Conservation (phyloP, 1,140 invertebrate genomes). For the Paraescarpia echinospica region DNA sequence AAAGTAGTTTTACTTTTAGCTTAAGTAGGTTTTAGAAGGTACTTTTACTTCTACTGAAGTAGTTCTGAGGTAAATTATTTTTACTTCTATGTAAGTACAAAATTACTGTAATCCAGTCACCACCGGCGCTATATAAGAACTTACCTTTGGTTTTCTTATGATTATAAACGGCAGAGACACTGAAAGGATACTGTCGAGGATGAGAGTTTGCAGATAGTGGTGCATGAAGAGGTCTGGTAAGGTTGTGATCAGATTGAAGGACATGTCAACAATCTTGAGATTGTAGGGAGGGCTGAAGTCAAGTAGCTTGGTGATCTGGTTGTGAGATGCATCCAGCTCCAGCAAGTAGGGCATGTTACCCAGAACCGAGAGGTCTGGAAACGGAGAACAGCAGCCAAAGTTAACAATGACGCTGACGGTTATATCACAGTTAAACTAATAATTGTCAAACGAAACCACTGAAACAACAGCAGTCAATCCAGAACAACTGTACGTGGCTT, state of each 20-base stretch:
- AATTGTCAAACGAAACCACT: no score
- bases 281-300: conserved; percentile 53
- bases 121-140: no score
- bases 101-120: no score
- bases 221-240: conserved; percentile 54
- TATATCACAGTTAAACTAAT: no score
- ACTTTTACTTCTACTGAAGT: no score
- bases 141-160: no score
- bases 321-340: conserved; percentile 55
- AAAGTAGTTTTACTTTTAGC: no score
- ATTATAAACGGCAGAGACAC: background rate
- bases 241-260: conserved; percentile 51
- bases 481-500: no score
- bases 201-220: conserved; percentile 46
- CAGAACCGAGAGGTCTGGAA: conserved; percentile 51
- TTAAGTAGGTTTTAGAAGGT: no score
- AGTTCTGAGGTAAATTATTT: no score
- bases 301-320: conserved; percentile 48
- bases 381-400: background rate
- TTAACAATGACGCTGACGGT: no score
- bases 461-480: background rate
- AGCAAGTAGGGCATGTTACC: conserved; percentile 48
- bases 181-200: conserved; percentile 54
- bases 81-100: no score
- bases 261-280: conserved; percentile 52